Evolutionary conservation across 2,113 vertebrate species (phyloP).

Genomic region (Lophotis ruficrista): DNA sequence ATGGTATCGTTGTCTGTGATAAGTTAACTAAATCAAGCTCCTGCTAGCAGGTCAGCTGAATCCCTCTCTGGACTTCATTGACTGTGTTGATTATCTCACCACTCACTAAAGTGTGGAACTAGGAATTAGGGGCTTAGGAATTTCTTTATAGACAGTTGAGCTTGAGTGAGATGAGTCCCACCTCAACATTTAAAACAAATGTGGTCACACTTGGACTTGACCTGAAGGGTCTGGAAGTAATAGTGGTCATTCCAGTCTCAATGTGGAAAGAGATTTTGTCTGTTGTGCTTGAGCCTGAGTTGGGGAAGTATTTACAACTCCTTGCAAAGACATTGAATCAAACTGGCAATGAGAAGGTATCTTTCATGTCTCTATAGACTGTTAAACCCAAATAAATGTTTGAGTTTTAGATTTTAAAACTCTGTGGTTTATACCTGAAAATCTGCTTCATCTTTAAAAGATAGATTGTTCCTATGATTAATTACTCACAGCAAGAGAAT

Average conservation of each 20-base stretch:
- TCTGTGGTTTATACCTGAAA: not conserved
- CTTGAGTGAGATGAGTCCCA: not conserved
- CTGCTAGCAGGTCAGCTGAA: not conserved
- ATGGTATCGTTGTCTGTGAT: not conserved
- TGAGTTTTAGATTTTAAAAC: not conserved
- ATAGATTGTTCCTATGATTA: not conserved
- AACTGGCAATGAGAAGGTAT: not conserved
- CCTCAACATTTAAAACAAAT: not conserved
- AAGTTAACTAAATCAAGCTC: fast-evolving
- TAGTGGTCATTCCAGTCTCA: not conserved
- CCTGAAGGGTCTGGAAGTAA: not conserved
- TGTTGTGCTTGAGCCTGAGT: not conserved
- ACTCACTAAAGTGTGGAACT: not conserved
- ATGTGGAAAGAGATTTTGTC: not conserved
- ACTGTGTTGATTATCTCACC: not conserved
- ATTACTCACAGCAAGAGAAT: not conserved
- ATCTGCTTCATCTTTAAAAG: not conserved
- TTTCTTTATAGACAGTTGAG: not conserved
- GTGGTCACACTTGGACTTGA: not conserved
- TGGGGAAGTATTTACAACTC: not conserved
- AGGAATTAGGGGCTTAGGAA: not conserved
- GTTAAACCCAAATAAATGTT: not conserved
- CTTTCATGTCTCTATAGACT: not conserved
- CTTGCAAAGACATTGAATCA: not conserved
- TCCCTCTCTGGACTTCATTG: not conserved